Percentiles rank a stretch among this genome's conserved stretches.
phyloP scores from a whole-genome alignment of 1,140 invertebrate genomes.

The Fopius arisanus region DNA sequence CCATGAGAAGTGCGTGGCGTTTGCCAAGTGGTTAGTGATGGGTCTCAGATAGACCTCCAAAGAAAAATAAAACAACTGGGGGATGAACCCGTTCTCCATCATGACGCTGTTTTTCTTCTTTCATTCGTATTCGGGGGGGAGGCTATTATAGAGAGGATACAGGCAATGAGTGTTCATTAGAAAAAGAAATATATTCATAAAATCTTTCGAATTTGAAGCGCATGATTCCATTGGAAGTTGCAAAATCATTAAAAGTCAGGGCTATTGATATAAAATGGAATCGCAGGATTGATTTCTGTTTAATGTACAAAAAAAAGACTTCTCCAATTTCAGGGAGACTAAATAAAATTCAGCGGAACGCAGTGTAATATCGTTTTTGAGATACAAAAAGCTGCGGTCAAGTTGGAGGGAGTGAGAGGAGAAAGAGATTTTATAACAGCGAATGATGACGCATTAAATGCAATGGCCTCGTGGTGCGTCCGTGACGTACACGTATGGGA shows the following conservation, averaged over 20 bases:
- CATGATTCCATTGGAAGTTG: too few species aligned
- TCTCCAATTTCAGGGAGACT: too few species aligned
- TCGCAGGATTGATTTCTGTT: too few species aligned
- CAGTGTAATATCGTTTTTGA: too few species aligned
- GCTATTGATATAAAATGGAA: too few species aligned
- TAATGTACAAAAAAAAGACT: too few species aligned
- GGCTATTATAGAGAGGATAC: background rate
- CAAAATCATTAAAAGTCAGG: too few species aligned
- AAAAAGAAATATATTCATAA: background rate
- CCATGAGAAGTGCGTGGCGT: slow-evolving; percentile 14
- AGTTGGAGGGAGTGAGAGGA: background rate
- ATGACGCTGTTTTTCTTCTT: background rate
- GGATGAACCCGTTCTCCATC: background rate
- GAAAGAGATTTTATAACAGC: background rate
- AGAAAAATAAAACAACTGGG: background rate
- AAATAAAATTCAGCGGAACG: too few species aligned
- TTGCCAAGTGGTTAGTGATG: background rate
- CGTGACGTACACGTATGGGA: background rate
- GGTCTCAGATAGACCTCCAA: background rate
- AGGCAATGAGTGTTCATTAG: background rate
- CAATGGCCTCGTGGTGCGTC: background rate
- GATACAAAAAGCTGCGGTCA: background rate
- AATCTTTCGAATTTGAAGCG: too few species aligned
- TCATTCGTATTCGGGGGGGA: background rate
- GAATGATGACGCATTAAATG: background rate